phyloP scores from a whole-genome alignment of 2,797 vertebrate species.

The Rhinatrema bivittatum region DNA sequence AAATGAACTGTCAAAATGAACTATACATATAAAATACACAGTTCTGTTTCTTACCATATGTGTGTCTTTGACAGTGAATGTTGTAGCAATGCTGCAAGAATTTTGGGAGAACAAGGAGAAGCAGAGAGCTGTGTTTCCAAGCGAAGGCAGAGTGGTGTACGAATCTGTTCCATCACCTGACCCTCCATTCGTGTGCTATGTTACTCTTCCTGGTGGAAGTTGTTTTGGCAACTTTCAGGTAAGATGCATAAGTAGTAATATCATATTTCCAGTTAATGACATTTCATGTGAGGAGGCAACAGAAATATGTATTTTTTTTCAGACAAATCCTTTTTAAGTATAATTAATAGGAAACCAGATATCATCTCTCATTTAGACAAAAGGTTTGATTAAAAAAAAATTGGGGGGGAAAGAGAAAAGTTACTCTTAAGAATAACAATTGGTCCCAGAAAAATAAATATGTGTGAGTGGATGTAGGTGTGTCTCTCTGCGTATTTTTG shows the following conservation, averaged over 20 bases:
- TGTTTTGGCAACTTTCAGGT: conserved; percentile 90
- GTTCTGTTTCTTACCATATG: not conserved
- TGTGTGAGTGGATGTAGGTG: no score
- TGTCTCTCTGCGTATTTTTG: no score
- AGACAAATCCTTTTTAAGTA: not conserved
- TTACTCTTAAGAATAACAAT: no score
- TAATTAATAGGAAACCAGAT: no score
- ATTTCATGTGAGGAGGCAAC: not conserved
- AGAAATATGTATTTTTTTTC: conserved; percentile 7
- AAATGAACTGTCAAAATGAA: not conserved
- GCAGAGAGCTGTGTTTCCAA: conserved; percentile 45
- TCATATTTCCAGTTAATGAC: no score
- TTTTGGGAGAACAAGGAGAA: conserved; percentile 84
- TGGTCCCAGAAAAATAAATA: no score
- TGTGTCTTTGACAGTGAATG: conserved; percentile 68
- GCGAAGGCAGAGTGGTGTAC: conserved; percentile 69
- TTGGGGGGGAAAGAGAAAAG: not conserved
- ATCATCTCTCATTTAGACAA: no score
- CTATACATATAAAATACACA: not conserved
- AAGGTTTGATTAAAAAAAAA: no score
- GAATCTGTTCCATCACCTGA: conserved; percentile 70
- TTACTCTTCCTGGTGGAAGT: conserved; percentile 84
- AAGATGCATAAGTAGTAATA: conserved; percentile 12
- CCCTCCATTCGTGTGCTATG: conserved; percentile 76
- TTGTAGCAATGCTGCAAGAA: conserved; percentile 79